A percentile compares a stretch with the other conserved stretches of the same genome.
Conservation (phyloP, 2,113 vertebrate genomes). For the Sturnus vulgaris region DNA sequence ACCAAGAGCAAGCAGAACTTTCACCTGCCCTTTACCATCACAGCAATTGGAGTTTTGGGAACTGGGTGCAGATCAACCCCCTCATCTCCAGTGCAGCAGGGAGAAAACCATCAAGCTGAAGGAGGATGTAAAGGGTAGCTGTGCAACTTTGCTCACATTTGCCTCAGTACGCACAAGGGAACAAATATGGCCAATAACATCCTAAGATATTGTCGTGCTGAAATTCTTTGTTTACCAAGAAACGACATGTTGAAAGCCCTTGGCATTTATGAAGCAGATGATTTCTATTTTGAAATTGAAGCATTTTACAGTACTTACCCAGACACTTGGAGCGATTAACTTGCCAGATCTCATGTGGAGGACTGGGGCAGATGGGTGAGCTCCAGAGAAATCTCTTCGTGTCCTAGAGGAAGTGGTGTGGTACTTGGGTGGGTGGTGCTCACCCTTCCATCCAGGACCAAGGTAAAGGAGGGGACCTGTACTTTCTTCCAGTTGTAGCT, state of each 20-base stretch:
- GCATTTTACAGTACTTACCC: constrained; percentile 63
- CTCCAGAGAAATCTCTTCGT: background rate
- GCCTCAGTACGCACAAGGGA: background rate
- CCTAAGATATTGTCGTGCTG: constrained; percentile 55
- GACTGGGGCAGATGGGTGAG: constrained; percentile 25
- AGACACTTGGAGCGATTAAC: constrained; percentile 22
- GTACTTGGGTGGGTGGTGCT: background rate
- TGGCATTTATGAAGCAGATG: constrained; percentile 62
- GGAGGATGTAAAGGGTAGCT: background rate
- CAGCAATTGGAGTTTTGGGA: background rate
- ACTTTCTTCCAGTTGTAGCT: background rate
- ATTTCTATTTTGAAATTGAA: constrained; percentile 63
- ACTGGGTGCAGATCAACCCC: background rate
- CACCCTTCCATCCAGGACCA: background rate
- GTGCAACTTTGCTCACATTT: background rate
- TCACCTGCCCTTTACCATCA: constrained; percentile 15
- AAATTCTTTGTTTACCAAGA: constrained; percentile 67
- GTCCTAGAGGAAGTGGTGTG: background rate
- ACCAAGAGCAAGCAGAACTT: background rate
- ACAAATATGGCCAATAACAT: constrained; percentile 46
- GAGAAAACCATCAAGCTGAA: background rate
- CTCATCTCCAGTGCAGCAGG: background rate
- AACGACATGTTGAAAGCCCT: constrained; percentile 62
- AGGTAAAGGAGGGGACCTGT: background rate
- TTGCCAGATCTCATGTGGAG: constrained; percentile 59